These are phyloP conservation scores for Myxocyprinus asiaticus DNA, from an alignment of 2,113 vertebrate species.

Conservation along the genomic window DNA sequence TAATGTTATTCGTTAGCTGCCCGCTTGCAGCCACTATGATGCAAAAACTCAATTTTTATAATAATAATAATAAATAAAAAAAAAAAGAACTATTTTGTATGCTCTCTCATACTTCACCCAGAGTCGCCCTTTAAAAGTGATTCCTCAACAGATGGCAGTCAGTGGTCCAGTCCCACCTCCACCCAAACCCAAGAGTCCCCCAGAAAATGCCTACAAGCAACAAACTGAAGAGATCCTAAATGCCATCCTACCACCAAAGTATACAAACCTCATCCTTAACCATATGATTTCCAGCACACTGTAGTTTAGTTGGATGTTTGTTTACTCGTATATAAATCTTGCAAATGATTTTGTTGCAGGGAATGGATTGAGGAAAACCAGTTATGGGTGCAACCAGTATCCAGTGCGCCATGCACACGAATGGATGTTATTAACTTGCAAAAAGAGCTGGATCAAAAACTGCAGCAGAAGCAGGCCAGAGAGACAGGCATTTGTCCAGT, in stretches of 20 bases:
- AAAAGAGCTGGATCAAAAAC: constrained; percentile 82
- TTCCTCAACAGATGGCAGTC: constrained; percentile 59
- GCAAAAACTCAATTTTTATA: too few relatives aligned
- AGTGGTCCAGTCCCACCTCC: constrained; percentile 74
- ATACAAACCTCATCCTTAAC: constrained; percentile 3
- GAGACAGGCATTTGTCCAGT: constrained; percentile 90
- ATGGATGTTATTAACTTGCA: constrained; percentile 84
- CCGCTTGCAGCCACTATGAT: too few relatives aligned
- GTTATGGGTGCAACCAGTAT: constrained; percentile 91
- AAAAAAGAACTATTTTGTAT: neutral
- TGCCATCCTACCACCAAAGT: constrained; percentile 89
- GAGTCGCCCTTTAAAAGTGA: constrained; percentile 74
- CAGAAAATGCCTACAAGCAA: constrained; percentile 65
- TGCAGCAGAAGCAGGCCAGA: constrained; percentile 85
- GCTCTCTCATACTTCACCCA: constrained; percentile 51
- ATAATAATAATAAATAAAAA: neutral
- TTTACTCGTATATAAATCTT: neutral
- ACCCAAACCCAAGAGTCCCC: constrained; percentile 71
- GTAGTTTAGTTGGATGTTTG: neutral
- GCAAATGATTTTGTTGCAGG: constrained; percentile 63
- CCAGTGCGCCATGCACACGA: constrained; percentile 85
- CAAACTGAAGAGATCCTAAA: constrained; percentile 87
- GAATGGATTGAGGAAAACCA: constrained; percentile 83
- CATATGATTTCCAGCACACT: neutral
- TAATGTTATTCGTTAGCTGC: too few relatives aligned